Percentiles rank a stretch among this genome's conserved stretches.
These are phyloP conservation scores for Sitta europaea DNA, from an alignment of 2,113 vertebrate genomes.

Conservation along the genomic window DNA sequence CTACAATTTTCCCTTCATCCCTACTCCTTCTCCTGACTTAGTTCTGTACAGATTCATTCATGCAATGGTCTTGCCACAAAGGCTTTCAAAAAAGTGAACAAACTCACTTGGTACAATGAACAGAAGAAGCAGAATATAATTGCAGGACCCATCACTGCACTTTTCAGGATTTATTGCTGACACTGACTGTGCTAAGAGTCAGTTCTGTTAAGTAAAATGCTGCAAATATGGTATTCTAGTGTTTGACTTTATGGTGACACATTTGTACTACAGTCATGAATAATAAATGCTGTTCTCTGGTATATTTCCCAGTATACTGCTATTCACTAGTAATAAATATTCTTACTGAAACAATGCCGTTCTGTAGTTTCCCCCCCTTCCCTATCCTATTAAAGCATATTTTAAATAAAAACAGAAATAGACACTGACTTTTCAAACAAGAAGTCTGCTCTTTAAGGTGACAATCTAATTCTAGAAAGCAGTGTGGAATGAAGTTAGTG, in stretches of 20 bases:
- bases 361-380: background rate
- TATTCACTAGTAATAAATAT: background rate
- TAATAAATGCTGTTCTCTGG: background rate
- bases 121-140: background rate
- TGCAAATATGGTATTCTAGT: background rate
- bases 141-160: background rate
- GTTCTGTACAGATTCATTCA: background rate
- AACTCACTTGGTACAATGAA: background rate
- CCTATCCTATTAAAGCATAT: background rate
- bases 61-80: background rate
- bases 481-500: conserved; percentile 16
- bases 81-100: background rate
- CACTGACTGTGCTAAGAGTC: background rate
- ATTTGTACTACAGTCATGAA: background rate
- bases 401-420: background rate
- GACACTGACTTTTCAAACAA: background rate
- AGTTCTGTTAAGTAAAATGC: background rate
- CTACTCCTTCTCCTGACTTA: too few relatives aligned
- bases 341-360: background rate
- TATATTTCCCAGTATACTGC: background rate
- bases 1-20: background rate
- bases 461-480: conserved; percentile 54
- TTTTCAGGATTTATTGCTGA: background rate
- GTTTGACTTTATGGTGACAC: background rate
- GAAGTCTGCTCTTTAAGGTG: background rate